A percentile compares a stretch with the other conserved stretches of the same genome.
phyloP scores from a whole-genome alignment of 1,140 invertebrate species.

The Pantala flavescens region DNA sequence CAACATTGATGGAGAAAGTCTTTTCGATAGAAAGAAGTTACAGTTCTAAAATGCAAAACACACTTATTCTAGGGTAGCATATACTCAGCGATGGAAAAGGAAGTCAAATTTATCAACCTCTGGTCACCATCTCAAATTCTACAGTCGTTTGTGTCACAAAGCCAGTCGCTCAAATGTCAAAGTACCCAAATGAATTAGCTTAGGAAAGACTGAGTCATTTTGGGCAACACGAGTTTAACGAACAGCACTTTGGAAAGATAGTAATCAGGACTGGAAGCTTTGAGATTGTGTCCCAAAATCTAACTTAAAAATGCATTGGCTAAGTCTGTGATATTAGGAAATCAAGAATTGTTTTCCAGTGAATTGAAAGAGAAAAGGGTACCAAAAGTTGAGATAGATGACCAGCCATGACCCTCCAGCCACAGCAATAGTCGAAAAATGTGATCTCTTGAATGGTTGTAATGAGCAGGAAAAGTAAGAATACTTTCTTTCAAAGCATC shows the following conservation, averaged over 20 bases:
- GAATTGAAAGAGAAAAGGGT: background rate
- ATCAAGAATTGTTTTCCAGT: background rate
- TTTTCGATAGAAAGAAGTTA: background rate
- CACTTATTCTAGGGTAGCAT: background rate
- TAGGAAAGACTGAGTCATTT: too few relatives aligned
- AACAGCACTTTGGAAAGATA: too few relatives aligned
- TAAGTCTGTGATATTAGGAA: conserved; percentile 2
- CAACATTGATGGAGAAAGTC: background rate
- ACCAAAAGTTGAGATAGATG: background rate
- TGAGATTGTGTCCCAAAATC: too few relatives aligned
- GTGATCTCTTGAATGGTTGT: background rate
- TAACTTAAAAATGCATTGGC: background rate
- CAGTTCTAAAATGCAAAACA: too few relatives aligned
- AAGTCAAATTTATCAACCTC: background rate
- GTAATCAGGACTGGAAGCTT: too few relatives aligned
- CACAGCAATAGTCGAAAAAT: conserved; percentile 6
- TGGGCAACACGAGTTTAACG: too few relatives aligned
- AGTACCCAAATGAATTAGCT: too few relatives aligned
- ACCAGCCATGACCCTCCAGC: background rate
- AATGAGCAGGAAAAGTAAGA: background rate
- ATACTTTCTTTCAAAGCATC: background rate
- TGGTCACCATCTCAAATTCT: too few relatives aligned
- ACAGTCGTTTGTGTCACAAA: too few relatives aligned
- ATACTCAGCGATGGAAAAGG: background rate
- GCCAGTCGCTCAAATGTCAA: too few relatives aligned